A percentile compares a stretch with the other conserved stretches of the same genome.
Conservation (phyloP, 2,888 invertebrate species). For the Aleiodes testaceus region DNA sequence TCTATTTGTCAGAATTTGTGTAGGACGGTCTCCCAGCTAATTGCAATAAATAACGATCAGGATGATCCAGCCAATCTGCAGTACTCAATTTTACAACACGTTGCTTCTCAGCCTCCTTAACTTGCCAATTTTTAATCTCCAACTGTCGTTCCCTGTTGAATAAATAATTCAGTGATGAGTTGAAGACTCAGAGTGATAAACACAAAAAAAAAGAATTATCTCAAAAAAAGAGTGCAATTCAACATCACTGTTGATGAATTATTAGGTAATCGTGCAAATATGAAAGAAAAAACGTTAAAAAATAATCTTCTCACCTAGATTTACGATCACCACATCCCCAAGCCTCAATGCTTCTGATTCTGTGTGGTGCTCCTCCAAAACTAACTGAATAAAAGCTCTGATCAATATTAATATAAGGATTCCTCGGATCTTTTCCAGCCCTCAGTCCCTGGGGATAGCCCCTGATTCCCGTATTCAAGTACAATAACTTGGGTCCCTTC, state of each 20-base stretch:
- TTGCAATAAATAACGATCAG: conserved; percentile 92
- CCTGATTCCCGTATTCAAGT: conserved; percentile 87
- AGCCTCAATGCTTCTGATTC: conserved; percentile 76
- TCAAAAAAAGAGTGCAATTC: neutral
- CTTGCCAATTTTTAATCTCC: conserved; percentile 93
- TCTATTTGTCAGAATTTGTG: conserved; percentile 77
- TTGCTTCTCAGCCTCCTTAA: conserved; percentile 89
- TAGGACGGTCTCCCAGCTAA: conserved; percentile 89
- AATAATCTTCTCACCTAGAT: conserved; percentile 74
- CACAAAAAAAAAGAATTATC: too few relatives aligned
- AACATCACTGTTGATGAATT: neutral
- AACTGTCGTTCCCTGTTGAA: conserved; percentile 83
- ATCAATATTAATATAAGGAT: conserved; percentile 83
- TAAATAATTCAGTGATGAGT: conserved; percentile 31
- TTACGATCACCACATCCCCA: conserved; percentile 89
- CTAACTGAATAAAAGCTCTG: conserved; percentile 70
- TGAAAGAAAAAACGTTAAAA: too few relatives aligned
- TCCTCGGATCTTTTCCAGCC: conserved; percentile 86
- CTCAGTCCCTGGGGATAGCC: conserved; percentile 90
- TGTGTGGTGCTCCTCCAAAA: conserved; percentile 73
- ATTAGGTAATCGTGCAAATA: neutral
- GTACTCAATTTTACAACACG: conserved; percentile 89
- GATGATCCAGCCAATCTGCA: conserved; percentile 96
- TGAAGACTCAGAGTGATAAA: neutral
- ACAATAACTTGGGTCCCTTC: conserved; percentile 84